Percentiles rank a stretch among this genome's conserved stretches.
Evolutionary conservation across 1,140 invertebrate genomes (phyloP).

Genomic region (Batillaria attramentaria): DNA sequence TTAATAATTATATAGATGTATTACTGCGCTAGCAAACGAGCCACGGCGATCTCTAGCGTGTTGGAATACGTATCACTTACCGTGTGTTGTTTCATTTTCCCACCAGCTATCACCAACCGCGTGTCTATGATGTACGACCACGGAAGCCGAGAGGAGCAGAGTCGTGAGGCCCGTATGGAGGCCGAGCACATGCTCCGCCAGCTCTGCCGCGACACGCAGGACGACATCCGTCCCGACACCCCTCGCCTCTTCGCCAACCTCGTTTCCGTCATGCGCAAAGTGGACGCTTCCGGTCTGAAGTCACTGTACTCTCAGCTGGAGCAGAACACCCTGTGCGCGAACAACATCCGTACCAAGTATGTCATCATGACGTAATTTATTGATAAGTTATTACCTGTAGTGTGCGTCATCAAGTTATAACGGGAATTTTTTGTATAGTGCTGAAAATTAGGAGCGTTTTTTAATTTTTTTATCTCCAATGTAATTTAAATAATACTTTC

Average conservation of each 20-base stretch:
- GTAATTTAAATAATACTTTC: too few species aligned
- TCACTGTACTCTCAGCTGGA: slow-evolving; percentile 49
- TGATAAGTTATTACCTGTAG: too few species aligned
- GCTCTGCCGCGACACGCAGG: slow-evolving; percentile 42
- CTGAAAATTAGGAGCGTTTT: too few species aligned
- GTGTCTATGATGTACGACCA: slow-evolving; percentile 41
- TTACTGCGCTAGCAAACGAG: too few species aligned
- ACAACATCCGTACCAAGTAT: slow-evolving; percentile 20
- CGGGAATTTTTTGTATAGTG: too few species aligned
- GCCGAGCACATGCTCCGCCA: slow-evolving; percentile 52
- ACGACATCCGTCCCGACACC: slow-evolving; percentile 58
- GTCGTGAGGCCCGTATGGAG: slow-evolving; percentile 21
- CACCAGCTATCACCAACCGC: background rate
- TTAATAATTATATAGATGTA: too few species aligned
- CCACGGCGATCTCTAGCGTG: too few species aligned
- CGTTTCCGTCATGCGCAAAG: slow-evolving; percentile 50
- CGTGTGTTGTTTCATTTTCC: too few species aligned
- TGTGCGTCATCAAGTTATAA: too few species aligned
- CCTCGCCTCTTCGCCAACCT: slow-evolving; percentile 70
- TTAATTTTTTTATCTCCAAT: too few species aligned
- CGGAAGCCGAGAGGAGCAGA: slow-evolving; percentile 23
- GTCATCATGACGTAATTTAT: too few species aligned
- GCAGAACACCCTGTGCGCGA: slow-evolving; percentile 10
- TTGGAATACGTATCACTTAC: too few species aligned
- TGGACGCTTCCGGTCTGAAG: slow-evolving; percentile 43